A percentile compares a stretch with the other conserved stretches of the same genome.
phyloP scores from a whole-genome alignment of 2,888 invertebrate species.

The Drosophila koepferae region DNA sequence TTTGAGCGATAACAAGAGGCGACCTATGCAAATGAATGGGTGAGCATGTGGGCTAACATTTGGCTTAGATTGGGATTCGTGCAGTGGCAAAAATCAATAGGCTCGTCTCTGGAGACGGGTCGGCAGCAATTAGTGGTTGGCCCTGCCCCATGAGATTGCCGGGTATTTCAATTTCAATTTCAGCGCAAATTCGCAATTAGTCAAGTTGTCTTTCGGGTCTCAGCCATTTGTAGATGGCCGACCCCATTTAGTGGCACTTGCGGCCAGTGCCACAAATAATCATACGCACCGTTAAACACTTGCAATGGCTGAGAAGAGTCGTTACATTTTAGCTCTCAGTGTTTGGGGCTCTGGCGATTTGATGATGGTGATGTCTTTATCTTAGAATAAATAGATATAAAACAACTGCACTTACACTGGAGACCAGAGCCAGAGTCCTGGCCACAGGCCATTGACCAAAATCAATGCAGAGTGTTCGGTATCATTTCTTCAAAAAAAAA shows the following conservation, averaged over 20 bases:
- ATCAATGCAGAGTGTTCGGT: constrained; percentile 59
- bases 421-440: constrained; percentile 1
- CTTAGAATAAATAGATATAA: neutral
- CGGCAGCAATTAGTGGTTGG: constrained; percentile 54
- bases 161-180: constrained; percentile 56
- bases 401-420: constrained; percentile 1
- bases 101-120: constrained; percentile 27
- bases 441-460: constrained; percentile 72
- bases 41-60: neutral
- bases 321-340: constrained; percentile 19
- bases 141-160: constrained; percentile 32
- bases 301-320: constrained; percentile 25
- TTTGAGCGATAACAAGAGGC: neutral
- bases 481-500: constrained; percentile 10
- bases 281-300: constrained; percentile 71
- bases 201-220: constrained; percentile 27
- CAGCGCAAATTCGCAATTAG: constrained; percentile 71
- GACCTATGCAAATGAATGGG: constrained; percentile 26
- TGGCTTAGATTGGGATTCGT: constrained; percentile 31
- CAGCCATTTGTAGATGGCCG: neutral
- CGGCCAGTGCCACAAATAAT: constrained; percentile 54
- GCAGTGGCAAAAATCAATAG: constrained; percentile 46
- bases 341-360: constrained; percentile 19
- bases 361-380: constrained; percentile 27
- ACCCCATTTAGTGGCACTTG: constrained; percentile 9